phyloP scores from a whole-genome alignment of 2,888 invertebrate genomes.

The Eupithecia centaureata region DNA sequence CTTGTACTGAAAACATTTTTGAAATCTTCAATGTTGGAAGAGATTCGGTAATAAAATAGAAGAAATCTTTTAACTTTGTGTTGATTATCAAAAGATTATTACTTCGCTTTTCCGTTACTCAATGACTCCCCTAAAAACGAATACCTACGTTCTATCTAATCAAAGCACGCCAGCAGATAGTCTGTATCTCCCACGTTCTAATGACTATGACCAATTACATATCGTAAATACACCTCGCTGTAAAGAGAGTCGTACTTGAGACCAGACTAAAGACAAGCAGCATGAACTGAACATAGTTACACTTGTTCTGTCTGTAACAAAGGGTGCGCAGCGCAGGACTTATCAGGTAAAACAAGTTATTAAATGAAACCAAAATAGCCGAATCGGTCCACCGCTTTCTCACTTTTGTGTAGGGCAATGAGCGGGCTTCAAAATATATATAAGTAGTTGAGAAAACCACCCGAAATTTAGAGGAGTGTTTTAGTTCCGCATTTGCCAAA shows the following conservation, averaged over 20 bases:
- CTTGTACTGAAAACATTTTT: too few relatives aligned
- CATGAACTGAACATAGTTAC: not conserved
- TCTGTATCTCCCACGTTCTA: conserved; percentile 32
- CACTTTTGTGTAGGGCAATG: too few relatives aligned
- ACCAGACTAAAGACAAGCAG: not conserved
- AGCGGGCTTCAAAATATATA: too few relatives aligned
- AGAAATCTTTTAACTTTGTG: not conserved
- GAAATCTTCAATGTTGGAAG: not conserved
- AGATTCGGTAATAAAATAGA: not conserved
- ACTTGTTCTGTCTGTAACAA: not conserved
- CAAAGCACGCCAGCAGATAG: conserved; percentile 4
- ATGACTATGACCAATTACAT: conserved; percentile 38
- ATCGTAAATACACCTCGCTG: conserved; percentile 30
- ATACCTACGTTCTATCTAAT: not conserved
- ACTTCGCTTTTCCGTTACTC: not conserved
- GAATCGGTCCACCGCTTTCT: too few relatives aligned
- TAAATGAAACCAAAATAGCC: too few relatives aligned
- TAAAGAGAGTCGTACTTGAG: not conserved
- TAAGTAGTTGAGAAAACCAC: too few relatives aligned
- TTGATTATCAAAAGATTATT: not conserved
- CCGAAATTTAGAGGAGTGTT: too few relatives aligned
- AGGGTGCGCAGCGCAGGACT: not conserved
- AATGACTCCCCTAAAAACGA: not conserved
- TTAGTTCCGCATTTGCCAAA: too few relatives aligned
- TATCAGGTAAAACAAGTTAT: too few relatives aligned